phyloP scores from a whole-genome alignment of 2,888 invertebrate species.

The Polyommatus iphigenia region DNA sequence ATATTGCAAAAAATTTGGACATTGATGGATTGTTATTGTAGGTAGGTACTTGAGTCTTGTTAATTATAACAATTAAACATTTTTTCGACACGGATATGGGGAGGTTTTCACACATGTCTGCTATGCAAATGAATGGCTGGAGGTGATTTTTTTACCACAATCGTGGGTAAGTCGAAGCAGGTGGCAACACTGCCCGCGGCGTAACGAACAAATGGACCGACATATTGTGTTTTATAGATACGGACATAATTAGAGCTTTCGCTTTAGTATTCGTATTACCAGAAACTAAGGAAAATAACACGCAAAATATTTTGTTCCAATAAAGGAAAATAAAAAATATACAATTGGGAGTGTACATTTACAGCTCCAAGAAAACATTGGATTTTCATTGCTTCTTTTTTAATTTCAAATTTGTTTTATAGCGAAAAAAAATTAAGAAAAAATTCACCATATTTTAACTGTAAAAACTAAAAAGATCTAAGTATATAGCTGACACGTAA shows the following conservation, averaged over 20 bases:
- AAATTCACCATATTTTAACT: no score
- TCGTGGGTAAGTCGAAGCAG: constrained; percentile 48
- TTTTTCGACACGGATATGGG: neutral
- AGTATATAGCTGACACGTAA: no score
- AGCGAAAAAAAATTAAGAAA: no score
- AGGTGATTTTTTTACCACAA: constrained; percentile 3
- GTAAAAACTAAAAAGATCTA: no score
- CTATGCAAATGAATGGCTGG: constrained; percentile 26
- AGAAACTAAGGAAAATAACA: neutral
- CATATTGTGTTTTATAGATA: constrained; percentile 41
- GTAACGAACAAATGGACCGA: constrained; percentile 49
- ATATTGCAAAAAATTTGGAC: neutral
- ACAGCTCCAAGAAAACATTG: no score
- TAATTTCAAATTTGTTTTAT: no score
- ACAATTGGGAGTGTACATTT: no score
- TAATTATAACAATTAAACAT: neutral
- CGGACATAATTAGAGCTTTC: neutral
- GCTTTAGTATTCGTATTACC: neutral
- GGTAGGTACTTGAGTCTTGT: neutral
- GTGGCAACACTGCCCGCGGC: constrained; percentile 60
- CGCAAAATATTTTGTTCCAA: neutral
- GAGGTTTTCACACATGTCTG: neutral
- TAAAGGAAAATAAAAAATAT: no score
- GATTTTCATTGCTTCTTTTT: no score
- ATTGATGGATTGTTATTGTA: neutral